phyloP scores from a whole-genome alignment of 2,888 invertebrate species.

The Drosophila affinis region DNA sequence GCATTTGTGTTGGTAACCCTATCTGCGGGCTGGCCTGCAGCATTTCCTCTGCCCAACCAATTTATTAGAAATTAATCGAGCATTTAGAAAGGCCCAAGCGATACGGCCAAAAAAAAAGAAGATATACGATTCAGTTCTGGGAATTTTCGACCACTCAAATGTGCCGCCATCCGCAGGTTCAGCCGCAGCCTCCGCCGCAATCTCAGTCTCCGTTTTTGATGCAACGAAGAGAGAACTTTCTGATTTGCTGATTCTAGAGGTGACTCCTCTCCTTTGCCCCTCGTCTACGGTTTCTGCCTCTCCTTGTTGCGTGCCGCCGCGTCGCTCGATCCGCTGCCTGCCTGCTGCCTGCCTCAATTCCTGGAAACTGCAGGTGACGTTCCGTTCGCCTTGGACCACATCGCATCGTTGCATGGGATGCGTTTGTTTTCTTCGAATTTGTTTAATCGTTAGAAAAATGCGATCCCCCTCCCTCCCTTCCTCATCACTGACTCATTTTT shows the following conservation, averaged over 20 bases:
- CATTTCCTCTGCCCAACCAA: constrained; percentile 65
- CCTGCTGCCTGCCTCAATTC: constrained; percentile 49
- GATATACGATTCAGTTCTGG: constrained; percentile 83
- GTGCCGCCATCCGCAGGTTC: constrained; percentile 54
- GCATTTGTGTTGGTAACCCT: constrained; percentile 68
- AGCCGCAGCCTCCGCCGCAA: constrained; percentile 11
- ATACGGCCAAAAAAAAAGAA: constrained; percentile 10
- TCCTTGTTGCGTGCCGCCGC: not conserved
- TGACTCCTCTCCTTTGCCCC: constrained; percentile 23
- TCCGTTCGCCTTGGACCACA: not conserved
- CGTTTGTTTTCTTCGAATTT: constrained; percentile 83
- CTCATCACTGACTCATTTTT: constrained; percentile 2
- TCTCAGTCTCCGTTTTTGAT: constrained; percentile 38
- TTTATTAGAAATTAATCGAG: constrained; percentile 81
- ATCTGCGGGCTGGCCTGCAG: constrained; percentile 57
- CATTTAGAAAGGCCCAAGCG: constrained; percentile 63
- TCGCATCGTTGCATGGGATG: constrained; percentile 69
- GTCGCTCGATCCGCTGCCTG: not conserved
- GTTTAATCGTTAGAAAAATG: constrained; percentile 83
- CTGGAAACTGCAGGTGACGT: constrained; percentile 82
- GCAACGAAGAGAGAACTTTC: constrained; percentile 60
- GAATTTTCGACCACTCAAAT: constrained; percentile 73
- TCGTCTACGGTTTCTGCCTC: constrained; percentile 47
- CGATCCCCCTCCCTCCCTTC: constrained; percentile 12
- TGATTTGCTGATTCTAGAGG: constrained; percentile 47